Evolutionary conservation across 1,140 invertebrate species (phyloP), one percentile per base, ranked within the genome.

Genomic region (Tribolium madens): DNA sequence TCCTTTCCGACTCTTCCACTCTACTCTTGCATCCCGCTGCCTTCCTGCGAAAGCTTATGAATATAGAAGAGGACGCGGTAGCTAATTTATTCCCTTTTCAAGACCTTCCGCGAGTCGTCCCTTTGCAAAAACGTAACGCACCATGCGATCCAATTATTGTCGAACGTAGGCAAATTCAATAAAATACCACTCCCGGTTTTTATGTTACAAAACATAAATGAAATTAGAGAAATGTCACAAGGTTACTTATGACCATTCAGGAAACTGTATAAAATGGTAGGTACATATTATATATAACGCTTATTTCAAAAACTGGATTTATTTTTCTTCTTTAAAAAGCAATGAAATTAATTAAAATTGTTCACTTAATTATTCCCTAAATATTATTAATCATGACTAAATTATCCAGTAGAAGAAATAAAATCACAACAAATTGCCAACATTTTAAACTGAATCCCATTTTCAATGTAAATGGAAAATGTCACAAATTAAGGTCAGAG

Each of bases 11-110:
- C 46, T 12, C 50, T 26, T n/a, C 14, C 17, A 53, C 52, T 15
- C 52, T 18, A 15, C 48, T 6, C 50, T 13, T 15, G 17, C 2
- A 31, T 31, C 26, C 26, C 10, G 33, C 33, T 36, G 6, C 33
- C 33, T 64, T 21, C n/a, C 52, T 57, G 13, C 7, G 31, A 13
- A 13, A 10, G 7, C n/a, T 26, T n/a, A 64, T 64, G 57, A 64
- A 64, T 64, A 33, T 31, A 64, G 57, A 64, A 57, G 6, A 57
- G 52, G 18, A 57, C 1, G 15, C 14, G 52, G 3, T 2, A 21
- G 57, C 57, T 64, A 64, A 64, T 64, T 64, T 64, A 64, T 64
- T 64, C 57, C 52, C 52, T 57, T 57, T 57, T 57, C 21, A 26
- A 31, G 57, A 13, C 57, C 57, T 64, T 60, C 52, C 9, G 13